phyloP scores from a whole-genome alignment of 2,797 vertebrate species.

The Tolypeutes matacus region DNA sequence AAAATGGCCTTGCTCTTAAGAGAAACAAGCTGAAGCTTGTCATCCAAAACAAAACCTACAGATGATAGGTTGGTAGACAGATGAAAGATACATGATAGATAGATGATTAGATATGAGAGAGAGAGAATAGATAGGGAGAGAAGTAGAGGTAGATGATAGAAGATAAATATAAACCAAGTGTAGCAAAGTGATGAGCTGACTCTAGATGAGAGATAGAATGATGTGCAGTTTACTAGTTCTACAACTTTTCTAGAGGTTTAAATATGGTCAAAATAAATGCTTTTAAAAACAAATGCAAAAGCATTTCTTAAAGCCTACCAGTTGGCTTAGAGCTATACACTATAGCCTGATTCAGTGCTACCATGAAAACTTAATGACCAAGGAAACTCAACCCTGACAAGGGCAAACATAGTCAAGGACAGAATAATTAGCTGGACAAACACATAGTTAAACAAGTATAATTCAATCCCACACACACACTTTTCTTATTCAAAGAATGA shows the following conservation, averaged over 20 bases:
- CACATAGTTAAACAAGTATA: neutral
- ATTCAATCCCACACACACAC: neutral
- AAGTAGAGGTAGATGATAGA: neutral
- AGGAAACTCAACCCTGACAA: neutral
- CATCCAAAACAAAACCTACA: neutral
- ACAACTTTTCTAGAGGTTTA: neutral
- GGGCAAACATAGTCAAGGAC: neutral
- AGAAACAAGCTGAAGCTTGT: neutral
- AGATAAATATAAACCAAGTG: neutral
- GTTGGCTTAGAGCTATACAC: neutral
- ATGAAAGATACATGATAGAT: neutral
- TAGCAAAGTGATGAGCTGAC: neutral
- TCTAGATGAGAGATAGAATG: neutral
- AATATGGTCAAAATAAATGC: neutral
- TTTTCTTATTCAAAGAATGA: constrained; percentile 35
- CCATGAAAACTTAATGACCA: neutral
- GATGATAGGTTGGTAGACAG: neutral
- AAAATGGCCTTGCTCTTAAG: constrained; percentile 1
- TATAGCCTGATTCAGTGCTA: neutral
- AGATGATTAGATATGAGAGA: no score
- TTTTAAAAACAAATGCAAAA: constrained; percentile 28
- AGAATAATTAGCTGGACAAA: constrained; percentile 27
- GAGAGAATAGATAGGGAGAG: no score
- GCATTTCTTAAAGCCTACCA: constrained; percentile 6
- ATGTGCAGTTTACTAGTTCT: neutral